phyloP scores from a whole-genome alignment of 2,888 invertebrate genomes.

The Ptilodon capucinus region DNA sequence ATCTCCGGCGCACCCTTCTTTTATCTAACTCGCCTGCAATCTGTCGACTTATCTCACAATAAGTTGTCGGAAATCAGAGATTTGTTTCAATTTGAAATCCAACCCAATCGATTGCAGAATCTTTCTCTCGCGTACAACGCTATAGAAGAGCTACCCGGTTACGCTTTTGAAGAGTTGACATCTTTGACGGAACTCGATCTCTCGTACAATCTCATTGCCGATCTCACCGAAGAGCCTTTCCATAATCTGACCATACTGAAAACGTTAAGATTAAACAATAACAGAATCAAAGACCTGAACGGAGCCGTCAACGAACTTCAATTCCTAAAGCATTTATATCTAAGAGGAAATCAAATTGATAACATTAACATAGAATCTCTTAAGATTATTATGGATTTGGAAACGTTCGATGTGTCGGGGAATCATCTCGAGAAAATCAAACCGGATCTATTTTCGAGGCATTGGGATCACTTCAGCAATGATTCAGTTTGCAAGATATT shows the following conservation, averaged over 20 bases:
- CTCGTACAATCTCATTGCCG: conserved; percentile 54
- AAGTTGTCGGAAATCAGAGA: conserved; percentile 46
- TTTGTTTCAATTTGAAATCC: conserved; percentile 54
- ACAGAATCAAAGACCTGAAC: conserved; percentile 62
- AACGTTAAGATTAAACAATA: conserved; percentile 56
- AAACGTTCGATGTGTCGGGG: conserved; percentile 67
- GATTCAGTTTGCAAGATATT: conserved; percentile 60
- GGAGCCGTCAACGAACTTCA: conserved; percentile 64
- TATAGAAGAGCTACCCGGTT: conserved; percentile 46
- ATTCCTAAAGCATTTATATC: conserved; percentile 59
- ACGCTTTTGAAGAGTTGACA: conserved; percentile 53
- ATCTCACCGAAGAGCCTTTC: conserved; percentile 61
- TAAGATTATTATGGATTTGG: conserved; percentile 61
- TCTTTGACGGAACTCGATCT: conserved; percentile 62
- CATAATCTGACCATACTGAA: conserved; percentile 56
- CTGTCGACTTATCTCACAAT: conserved; percentile 59
- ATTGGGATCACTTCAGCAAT: conserved; percentile 61
- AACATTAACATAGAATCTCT: conserved; percentile 58
- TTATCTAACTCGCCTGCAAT: conserved; percentile 47
- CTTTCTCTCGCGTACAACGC: conserved; percentile 54
- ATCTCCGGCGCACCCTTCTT: conserved; percentile 52
- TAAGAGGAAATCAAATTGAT: conserved; percentile 58
- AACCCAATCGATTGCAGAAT: conserved; percentile 50
- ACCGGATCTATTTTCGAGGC: conserved; percentile 59
- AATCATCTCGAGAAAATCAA: conserved; percentile 57